Percentiles rank a stretch among this genome's conserved stretches.
phyloP scores from a whole-genome alignment of 2,888 invertebrate genomes.

The Amphiduros pacificus region DNA sequence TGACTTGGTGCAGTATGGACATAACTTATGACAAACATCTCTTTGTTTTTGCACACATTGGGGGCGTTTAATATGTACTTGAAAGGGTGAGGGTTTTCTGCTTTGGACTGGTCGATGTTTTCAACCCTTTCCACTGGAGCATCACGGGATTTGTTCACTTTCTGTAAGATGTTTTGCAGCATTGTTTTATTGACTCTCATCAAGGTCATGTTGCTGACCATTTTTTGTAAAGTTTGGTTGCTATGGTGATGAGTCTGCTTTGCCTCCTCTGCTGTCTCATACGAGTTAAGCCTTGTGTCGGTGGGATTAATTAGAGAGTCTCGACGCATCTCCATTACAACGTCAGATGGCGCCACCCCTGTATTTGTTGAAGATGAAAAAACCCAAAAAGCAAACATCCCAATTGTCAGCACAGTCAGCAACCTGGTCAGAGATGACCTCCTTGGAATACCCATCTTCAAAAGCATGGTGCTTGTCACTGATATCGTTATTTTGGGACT shows the following conservation, averaged over 20 bases:
- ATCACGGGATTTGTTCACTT: constrained; percentile 10
- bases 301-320: too few species aligned
- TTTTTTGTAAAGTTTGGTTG: constrained; percentile 11
- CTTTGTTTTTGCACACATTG: constrained; percentile 32
- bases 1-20: constrained; percentile 55
- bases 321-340: too few species aligned
- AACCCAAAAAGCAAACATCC: too few species aligned
- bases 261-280: neutral
- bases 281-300: too few species aligned
- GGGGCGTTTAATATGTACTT: constrained; percentile 40
- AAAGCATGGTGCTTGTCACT: too few species aligned
- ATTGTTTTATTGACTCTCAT: constrained; percentile 15
- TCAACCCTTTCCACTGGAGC: neutral
- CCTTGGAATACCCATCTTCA: too few species aligned
- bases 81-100: constrained; percentile 44
- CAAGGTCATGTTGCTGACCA: constrained; percentile 19
- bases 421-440: too few species aligned
- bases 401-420: too few species aligned
- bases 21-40: constrained; percentile 48
- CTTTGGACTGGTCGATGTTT: constrained; percentile 4
- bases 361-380: too few species aligned
- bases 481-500: too few species aligned
- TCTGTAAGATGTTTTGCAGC: constrained; percentile 5
- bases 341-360: too few species aligned
- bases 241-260: constrained; percentile 19